Conservation (phyloP, 92 coral and sea anemone species). For the Scolanthus callimorphus region DNA sequence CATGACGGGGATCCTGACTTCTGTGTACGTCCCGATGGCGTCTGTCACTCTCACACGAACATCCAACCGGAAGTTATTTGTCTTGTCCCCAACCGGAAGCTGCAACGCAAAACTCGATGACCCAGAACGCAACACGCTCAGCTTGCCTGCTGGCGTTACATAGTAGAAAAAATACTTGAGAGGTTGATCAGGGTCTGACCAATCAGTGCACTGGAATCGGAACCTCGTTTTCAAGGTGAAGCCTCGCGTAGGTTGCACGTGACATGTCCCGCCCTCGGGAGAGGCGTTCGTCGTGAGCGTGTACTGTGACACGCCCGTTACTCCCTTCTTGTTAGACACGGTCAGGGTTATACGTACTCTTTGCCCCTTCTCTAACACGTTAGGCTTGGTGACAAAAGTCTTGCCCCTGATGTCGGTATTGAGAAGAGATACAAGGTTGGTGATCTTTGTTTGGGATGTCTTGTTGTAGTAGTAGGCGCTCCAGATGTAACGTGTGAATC, state of each 20-base stretch:
- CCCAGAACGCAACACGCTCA: slow-evolving; percentile 37
- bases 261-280: slow-evolving; percentile 52
- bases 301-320: slow-evolving; percentile 38
- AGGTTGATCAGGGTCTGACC: slow-evolving; percentile 57
- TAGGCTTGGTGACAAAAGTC: slow-evolving; percentile 2
- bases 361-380: neutral
- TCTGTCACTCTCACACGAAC: slow-evolving; percentile 49
- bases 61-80: slow-evolving; percentile 9
- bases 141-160: slow-evolving; percentile 23
- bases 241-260: slow-evolving; percentile 35
- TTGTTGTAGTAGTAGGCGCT: slow-evolving; percentile 19
- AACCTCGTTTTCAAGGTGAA: slow-evolving; percentile 48
- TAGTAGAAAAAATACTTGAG: slow-evolving; percentile 48
- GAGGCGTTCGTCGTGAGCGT: slow-evolving; percentile 35
- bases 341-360: neutral
- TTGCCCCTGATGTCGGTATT: slow-evolving; percentile 17
- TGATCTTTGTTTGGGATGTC: slow-evolving; percentile 17
- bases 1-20: slow-evolving; percentile 40
- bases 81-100: slow-evolving; percentile 46
- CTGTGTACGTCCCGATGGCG: slow-evolving; percentile 35
- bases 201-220: slow-evolving; percentile 40
- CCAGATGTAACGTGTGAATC: slow-evolving; percentile 13
- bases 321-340: slow-evolving; percentile 14
- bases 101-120: slow-evolving; percentile 4
- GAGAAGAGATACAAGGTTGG: slow-evolving; percentile 6